These are phyloP conservation scores for Hypselothyrea guttata DNA, from an alignment of 2,888 invertebrate species.

Conservation along the genomic window DNA sequence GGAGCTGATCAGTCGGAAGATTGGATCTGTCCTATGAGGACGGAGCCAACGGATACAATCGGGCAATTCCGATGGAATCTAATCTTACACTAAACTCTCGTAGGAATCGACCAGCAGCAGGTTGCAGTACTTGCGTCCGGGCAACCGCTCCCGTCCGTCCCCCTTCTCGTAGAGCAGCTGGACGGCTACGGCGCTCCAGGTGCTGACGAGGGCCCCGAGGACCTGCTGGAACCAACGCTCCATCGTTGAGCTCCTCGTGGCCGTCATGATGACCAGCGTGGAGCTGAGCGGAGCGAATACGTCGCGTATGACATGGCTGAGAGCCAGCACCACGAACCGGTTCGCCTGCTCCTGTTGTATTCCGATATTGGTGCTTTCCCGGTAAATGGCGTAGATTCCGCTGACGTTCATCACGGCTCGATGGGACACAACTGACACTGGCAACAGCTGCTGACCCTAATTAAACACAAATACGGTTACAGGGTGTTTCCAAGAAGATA, in stretches of 20 bases:
- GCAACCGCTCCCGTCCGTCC: slow-evolving; percentile 33
- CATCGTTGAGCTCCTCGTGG: slow-evolving; percentile 8
- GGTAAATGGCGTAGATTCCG: slow-evolving; percentile 38
- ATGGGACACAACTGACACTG: too few species aligned
- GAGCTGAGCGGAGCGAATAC: slow-evolving; percentile 50
- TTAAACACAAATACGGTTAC: not conserved
- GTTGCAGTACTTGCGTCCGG: slow-evolving; percentile 52
- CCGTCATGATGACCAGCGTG: slow-evolving; percentile 48
- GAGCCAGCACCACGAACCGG: slow-evolving; percentile 39
- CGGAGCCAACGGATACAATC: too few species aligned
- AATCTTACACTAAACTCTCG: slow-evolving; percentile 48
- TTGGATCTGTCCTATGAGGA: too few species aligned
- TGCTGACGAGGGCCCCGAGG: slow-evolving; percentile 30
- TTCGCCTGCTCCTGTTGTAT: slow-evolving; percentile 51
- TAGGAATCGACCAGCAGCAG: slow-evolving; percentile 67
- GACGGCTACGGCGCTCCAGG: slow-evolving; percentile 43
- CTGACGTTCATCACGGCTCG: slow-evolving; percentile 27
- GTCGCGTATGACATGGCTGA: slow-evolving; percentile 46
- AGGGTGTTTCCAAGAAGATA: not conserved
- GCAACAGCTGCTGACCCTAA: too few species aligned
- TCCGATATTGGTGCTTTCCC: slow-evolving; percentile 40
- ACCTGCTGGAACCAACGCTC: slow-evolving; percentile 51
- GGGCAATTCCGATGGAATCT: too few species aligned
- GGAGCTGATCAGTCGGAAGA: too few species aligned
- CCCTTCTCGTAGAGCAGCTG: slow-evolving; percentile 41